Evolutionary conservation across 2,113 vertebrate species (phyloP), one percentile per base, ranked within the genome.

Genomic region (Corydoras sp.): DNA sequence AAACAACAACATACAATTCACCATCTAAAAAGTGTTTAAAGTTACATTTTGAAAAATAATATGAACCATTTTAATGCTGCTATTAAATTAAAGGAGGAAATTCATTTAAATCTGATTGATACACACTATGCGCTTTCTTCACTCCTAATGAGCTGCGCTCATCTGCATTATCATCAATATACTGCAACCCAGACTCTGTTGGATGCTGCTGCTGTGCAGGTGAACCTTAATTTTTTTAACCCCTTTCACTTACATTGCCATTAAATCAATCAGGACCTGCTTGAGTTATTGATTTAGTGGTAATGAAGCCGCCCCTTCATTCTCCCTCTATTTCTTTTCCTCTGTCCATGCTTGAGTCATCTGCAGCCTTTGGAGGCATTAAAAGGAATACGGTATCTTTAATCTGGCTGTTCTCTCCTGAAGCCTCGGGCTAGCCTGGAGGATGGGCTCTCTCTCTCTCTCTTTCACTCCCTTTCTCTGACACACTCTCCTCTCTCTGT

Each of bases 381-480:
- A 93, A 94, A 94, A 94, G 91, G 92, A 94, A 94, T 93, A 92
- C 90, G 88, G 89, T 81, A 88, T 90, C 92, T 94, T 93, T 94
- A 93, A 93, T 94, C 91, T 93, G 89, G 54, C 76, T 81, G 86
- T 89, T 91, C 88, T 91, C 85, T 91, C 89, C 90, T 90, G 88
- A 89, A 86, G 92, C 92, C 91, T 88, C 91, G 86, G 91, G 92
- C 93, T 88, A 90, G 86, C 92, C 93, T 91, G 91, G 88, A 92
- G 92, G 86, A 89, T 75, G 89, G 86, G 83, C 89, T 89, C 88
- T n/a, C 87, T 84, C 88, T 60, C 72, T 62, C 55, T 69, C 2
- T 71, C 68, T 67, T 11, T 70, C 29, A 50, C 59, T 77, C 56
- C 77, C 72, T 62, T 83, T 90, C 88, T 85, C 8, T 87, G 88